Percentiles rank a stretch among this genome's conserved stretches.
phyloP scores from a whole-genome alignment of 2,113 vertebrate species.

The Stomatorhinus ivindoensis region DNA sequence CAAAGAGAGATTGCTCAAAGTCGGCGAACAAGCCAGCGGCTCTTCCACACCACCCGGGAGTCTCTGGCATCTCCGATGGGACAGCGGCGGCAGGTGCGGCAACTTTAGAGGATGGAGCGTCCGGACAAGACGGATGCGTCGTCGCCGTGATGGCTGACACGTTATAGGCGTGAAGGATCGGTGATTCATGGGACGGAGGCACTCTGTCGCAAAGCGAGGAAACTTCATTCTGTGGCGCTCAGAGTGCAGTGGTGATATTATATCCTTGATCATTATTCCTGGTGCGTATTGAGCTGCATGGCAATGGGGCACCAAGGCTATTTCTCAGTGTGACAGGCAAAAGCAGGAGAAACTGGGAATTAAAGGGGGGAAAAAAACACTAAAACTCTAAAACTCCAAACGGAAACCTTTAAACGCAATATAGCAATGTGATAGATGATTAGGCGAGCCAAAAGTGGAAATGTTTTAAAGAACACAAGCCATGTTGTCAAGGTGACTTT shows the following conservation, averaged over 20 bases:
- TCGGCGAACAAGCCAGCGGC: neutral
- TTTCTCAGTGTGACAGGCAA: constrained; percentile 8
- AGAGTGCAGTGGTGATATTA: constrained; percentile 40
- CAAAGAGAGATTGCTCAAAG: neutral
- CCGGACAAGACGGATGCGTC: constrained; percentile 10
- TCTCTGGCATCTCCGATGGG: neutral
- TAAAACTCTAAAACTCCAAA: neutral
- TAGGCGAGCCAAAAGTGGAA: neutral
- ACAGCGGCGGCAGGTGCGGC: neutral
- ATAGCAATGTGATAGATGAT: neutral
- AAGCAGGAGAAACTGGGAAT: neutral
- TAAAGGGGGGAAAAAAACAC: neutral
- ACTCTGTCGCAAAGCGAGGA: neutral
- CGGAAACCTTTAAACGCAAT: neutral
- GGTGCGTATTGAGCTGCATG: constrained; percentile 36
- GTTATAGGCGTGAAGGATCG: neutral
- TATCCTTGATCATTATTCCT: constrained; percentile 47
- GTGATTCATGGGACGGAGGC: constrained; percentile 18
- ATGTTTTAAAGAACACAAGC: neutral
- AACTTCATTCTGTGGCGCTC: constrained; percentile 31
- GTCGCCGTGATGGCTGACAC: neutral
- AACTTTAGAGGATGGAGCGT: neutral
- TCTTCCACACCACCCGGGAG: neutral
- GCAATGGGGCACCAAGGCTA: constrained; percentile 11
- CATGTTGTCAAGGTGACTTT: neutral